Conservation (phyloP, 2,888 invertebrate genomes). For the Panzeria rudis region DNA sequence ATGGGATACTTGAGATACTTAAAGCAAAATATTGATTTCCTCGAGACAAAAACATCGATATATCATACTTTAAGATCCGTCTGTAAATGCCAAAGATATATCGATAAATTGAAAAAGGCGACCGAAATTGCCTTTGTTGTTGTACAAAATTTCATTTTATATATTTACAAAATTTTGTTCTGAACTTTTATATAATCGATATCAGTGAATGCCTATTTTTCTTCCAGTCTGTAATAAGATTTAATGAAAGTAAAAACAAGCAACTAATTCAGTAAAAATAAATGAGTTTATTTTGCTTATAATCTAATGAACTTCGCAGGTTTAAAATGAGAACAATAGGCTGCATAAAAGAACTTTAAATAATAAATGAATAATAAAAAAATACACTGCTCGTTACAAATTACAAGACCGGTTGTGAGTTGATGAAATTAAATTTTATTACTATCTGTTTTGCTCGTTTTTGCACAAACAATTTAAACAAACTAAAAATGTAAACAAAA, state of each 20-base stretch:
- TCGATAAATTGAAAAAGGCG: too few relatives aligned
- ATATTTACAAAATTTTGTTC: not conserved
- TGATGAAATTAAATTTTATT: constrained; percentile 1
- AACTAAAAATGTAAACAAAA: not conserved
- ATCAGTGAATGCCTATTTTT: not conserved
- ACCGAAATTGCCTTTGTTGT: too few relatives aligned
- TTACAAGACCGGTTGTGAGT: not conserved
- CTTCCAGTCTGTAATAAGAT: not conserved
- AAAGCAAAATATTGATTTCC: too few relatives aligned
- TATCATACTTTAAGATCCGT: too few relatives aligned
- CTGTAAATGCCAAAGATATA: too few relatives aligned
- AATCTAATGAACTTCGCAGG: too few relatives aligned
- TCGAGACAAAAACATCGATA: too few relatives aligned
- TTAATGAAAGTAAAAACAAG: not conserved
- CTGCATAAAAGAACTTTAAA: too few relatives aligned
- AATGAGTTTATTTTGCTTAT: too few relatives aligned
- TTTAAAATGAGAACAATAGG: too few relatives aligned
- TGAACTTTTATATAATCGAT: not conserved
- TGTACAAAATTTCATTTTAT: too few relatives aligned
- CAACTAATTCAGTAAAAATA: not conserved
- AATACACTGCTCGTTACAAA: not conserved
- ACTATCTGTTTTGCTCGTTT: not conserved
- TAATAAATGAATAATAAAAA: not conserved
- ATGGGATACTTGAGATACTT: too few relatives aligned
- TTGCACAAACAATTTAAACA: constrained; percentile 7